phyloP scores from a whole-genome alignment of 2,888 invertebrate genomes.

The Phaonia tiefii region DNA sequence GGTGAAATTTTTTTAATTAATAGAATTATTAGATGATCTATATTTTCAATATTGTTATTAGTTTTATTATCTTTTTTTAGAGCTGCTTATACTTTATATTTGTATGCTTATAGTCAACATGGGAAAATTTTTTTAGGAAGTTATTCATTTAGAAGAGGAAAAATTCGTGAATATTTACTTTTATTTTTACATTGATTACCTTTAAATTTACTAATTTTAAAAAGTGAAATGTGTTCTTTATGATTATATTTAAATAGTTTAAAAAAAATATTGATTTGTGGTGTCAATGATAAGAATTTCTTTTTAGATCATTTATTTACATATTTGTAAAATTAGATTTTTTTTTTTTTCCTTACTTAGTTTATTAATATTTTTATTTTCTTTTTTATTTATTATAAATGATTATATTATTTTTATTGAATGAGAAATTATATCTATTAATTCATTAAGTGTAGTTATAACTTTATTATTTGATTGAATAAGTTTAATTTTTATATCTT shows the following conservation, averaged over 20 bases:
- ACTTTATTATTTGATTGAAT: conserved; percentile 85
- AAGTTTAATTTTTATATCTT: conserved; percentile 84
- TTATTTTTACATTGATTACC: conserved; percentile 84
- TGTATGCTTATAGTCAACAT: conserved; percentile 85
- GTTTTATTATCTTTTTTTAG: conserved; percentile 85
- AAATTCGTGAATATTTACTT: conserved; percentile 83
- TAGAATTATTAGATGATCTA: conserved; percentile 82
- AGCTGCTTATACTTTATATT: conserved; percentile 84
- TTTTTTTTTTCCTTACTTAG: conserved; percentile 81
- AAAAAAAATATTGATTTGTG: conserved; percentile 87
- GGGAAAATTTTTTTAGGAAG: conserved; percentile 82
- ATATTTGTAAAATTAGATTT: conserved; percentile 82
- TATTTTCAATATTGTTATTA: conserved; percentile 82
- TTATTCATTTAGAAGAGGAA: conserved; percentile 81
- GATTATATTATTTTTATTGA: conserved; percentile 82
- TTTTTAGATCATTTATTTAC: conserved; percentile 82
- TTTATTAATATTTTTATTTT: conserved; percentile 77
- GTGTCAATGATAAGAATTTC: conserved; percentile 83
- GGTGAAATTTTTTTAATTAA: conserved; percentile 85
- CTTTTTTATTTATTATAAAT: conserved; percentile 81
- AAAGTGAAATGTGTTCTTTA: conserved; percentile 81
- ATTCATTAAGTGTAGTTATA: conserved; percentile 81
- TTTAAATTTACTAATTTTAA: conserved; percentile 84
- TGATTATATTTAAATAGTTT: conserved; percentile 85
- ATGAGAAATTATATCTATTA: conserved; percentile 82